phyloP scores from a whole-genome alignment of 2,797 vertebrate genomes.

The Bovichtus variegatus region DNA sequence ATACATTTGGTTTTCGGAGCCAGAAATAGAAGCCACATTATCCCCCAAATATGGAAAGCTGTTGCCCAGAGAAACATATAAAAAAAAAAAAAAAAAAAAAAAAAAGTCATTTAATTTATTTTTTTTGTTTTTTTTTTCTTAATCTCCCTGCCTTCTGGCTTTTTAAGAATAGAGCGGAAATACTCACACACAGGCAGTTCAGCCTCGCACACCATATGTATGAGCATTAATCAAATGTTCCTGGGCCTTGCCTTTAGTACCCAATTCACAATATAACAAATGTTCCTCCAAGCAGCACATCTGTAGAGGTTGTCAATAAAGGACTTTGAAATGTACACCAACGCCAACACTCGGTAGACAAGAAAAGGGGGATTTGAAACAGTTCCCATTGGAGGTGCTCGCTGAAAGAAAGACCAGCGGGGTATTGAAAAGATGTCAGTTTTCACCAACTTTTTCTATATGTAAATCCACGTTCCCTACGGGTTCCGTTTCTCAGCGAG shows the following conservation, averaged over 20 bases:
- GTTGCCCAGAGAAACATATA: constrained; percentile 66
- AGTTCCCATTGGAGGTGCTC: constrained; percentile 68
- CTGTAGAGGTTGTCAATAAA: constrained; percentile 81
- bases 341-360: constrained; percentile 70
- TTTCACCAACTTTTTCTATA: constrained; percentile 77
- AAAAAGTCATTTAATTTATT: constrained; percentile 66
- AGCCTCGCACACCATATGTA: constrained; percentile 59
- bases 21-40: constrained; percentile 79
- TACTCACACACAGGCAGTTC: constrained; percentile 39
- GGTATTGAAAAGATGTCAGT: constrained; percentile 76
- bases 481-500: constrained; percentile 75
- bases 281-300: constrained; percentile 80
- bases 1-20: constrained; percentile 75
- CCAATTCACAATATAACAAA: constrained; percentile 77
- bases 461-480: constrained; percentile 79
- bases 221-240: constrained; percentile 77
- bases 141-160: constrained; percentile 60
- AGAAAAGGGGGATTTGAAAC: constrained; percentile 79
- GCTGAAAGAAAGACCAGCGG: constrained; percentile 71
- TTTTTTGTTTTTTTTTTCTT: constrained; percentile 31
- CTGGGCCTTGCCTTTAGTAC: constrained; percentile 67
- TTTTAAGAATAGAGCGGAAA: constrained; percentile 52
- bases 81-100: constrained; percentile 52
- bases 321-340: constrained; percentile 83
- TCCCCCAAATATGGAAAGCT: constrained; percentile 72